Conservation (phyloP, 2,797 vertebrate genomes). For the Anguilla pacifica region DNA sequence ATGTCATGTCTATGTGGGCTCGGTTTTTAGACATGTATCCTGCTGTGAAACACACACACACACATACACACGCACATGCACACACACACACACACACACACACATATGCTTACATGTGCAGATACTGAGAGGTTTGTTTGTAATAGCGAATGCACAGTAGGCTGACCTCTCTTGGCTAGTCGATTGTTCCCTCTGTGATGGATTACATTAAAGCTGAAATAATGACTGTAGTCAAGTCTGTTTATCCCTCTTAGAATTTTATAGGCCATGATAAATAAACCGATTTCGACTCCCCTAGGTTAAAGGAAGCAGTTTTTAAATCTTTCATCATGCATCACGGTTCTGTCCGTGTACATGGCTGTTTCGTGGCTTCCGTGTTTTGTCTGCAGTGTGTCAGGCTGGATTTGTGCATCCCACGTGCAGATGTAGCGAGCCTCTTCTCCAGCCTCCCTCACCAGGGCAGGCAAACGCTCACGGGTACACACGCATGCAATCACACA, state of each 20-base stretch:
- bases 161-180: slow-evolving; percentile 1
- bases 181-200: not conserved
- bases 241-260: slow-evolving; percentile 42
- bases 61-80: not conserved
- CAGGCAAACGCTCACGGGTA: not conserved
- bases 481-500: slow-evolving; percentile 27
- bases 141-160: not conserved
- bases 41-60: not conserved
- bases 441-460: slow-evolving; percentile 48
- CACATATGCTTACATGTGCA: not conserved
- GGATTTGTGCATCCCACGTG: slow-evolving; percentile 57
- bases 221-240: slow-evolving; percentile 17
- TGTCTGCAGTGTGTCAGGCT: slow-evolving; percentile 61
- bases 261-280: slow-evolving; percentile 51
- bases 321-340: slow-evolving; percentile 48
- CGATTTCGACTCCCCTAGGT: slow-evolving; percentile 38
- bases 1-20: not conserved
- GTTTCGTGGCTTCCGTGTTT: slow-evolving; percentile 49
- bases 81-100: not conserved
- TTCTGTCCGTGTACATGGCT: slow-evolving; percentile 42
- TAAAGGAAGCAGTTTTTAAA: slow-evolving; percentile 47
- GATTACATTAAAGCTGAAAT: slow-evolving; percentile 6
- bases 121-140: not conserved
- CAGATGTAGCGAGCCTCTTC: slow-evolving; percentile 51
- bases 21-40: not conserved